Conservation (phyloP, 2,113 vertebrate genomes). For the Cyprinus carpio region DNA sequence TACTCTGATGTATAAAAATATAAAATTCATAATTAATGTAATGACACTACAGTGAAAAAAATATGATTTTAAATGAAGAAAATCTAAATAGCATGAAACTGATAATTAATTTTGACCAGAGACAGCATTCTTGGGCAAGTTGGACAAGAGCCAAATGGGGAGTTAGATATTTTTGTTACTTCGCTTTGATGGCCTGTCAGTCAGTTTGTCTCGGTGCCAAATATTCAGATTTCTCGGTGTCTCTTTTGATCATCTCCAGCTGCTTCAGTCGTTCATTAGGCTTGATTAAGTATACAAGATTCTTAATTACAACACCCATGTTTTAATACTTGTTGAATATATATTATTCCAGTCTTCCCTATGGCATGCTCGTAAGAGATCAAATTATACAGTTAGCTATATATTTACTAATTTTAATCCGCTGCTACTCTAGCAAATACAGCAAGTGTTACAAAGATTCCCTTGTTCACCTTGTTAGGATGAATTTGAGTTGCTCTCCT, state of each 20-base stretch:
- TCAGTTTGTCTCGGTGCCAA: constrained; percentile 62
- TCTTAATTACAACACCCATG: constrained; percentile 73
- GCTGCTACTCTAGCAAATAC: constrained; percentile 48
- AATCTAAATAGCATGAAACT: background rate
- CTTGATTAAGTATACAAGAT: constrained; percentile 74
- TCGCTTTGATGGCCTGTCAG: constrained; percentile 21
- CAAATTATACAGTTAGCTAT: constrained; percentile 49
- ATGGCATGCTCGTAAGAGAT: constrained; percentile 50
- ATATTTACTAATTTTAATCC: constrained; percentile 38
- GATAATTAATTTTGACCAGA: background rate
- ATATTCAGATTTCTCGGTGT: constrained; percentile 38
- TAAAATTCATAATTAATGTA: too few species aligned
- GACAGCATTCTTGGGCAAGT: background rate
- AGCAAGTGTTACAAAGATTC: constrained; percentile 48
- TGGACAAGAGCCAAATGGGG: background rate
- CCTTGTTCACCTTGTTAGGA: constrained; percentile 56
- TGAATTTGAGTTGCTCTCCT: constrained; percentile 49
- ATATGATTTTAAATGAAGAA: background rate
- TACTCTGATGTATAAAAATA: too few species aligned
- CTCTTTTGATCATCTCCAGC: constrained; percentile 66
- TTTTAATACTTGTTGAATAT: constrained; percentile 73
- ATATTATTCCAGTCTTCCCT: constrained; percentile 54
- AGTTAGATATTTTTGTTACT: background rate
- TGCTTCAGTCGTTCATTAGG: constrained; percentile 69
- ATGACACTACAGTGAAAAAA: too few species aligned